Percentiles rank a stretch among this genome's conserved stretches.
These are phyloP conservation scores for Leistus spinibarbis DNA, from an alignment of 2,888 invertebrate genomes.

Conservation along the genomic window DNA sequence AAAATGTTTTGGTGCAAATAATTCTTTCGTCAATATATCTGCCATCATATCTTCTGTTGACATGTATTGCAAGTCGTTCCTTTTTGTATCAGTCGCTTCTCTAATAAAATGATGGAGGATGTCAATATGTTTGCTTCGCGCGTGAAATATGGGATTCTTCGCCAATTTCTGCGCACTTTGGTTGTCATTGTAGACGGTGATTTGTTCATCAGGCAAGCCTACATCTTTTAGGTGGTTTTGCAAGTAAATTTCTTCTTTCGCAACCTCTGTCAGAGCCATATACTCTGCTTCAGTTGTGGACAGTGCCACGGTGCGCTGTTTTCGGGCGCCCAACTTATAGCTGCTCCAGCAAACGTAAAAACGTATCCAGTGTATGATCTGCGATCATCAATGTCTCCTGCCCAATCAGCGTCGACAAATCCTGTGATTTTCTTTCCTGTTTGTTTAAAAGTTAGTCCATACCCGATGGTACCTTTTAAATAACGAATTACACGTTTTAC, in stretches of 20 bases:
- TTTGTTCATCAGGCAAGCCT: too few relatives aligned
- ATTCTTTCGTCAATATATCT: too few relatives aligned
- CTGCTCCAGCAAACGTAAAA: constrained; percentile 15
- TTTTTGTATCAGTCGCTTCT: too few relatives aligned
- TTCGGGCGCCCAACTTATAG: constrained; percentile 6
- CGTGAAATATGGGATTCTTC: not conserved
- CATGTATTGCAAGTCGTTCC: too few relatives aligned
- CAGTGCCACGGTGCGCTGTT: constrained; percentile 36
- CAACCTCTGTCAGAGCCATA: constrained; percentile 32
- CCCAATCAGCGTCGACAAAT: constrained; percentile 45
- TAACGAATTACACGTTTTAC: constrained; percentile 47
- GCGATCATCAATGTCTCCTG: constrained; percentile 3
- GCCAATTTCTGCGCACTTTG: not conserved
- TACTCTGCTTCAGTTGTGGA: constrained; percentile 41
- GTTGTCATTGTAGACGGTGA: not conserved
- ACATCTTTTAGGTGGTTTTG: too few relatives aligned
- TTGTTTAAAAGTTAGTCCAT: constrained; percentile 40
- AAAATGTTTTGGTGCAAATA: too few relatives aligned
- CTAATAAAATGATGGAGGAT: not conserved
- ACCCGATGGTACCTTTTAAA: constrained; percentile 16
- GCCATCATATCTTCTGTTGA: too few relatives aligned
- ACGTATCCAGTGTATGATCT: constrained; percentile 36
- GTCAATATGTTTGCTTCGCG: not conserved
- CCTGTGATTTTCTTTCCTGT: constrained; percentile 37
- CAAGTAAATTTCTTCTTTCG: constrained; percentile 38